Evolutionary conservation across 1,140 invertebrate species (phyloP), one percentile per base, ranked within the genome.

Genomic region (Vanessa atalanta): DNA sequence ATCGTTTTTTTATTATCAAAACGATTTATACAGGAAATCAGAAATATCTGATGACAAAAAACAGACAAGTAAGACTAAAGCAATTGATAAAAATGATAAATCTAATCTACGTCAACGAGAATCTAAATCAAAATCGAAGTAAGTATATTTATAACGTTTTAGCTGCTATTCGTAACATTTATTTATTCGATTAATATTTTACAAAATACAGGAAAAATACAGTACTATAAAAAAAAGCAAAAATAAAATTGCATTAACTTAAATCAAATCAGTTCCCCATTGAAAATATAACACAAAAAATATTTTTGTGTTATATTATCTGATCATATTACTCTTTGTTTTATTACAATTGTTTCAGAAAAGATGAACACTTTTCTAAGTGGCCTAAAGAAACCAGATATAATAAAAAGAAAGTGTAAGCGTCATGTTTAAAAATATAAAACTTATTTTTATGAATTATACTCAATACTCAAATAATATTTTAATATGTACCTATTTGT

Each of bases 401-500:
- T 48, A 48, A 31, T 16, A 67, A 53, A 67, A 20, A 67, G 26
- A 51, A 67, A 67, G 48, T n/a, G 48, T 51, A 67, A 67, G 47
- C 51, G 20, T 43, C 37, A 11, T 1, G 37, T 4, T 0, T 31
- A 31, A 31, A 31, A 31, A 31, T 31, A 31, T 31, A 31, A 31
- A 31, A 31, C 26, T 6, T 31, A 31, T 31, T 31, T 31, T 3
- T 31, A 6, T 2, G 26, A 31, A 31, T 3, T 31, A n/a, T n/a
- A n/a, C n/a, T n/a, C n/a, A n/a, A n/a, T n/a, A 31, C 26, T 31
- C 26, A 31, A 31, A 31, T 31, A 31, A 31, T 31, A 31, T 31
- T 31, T 31, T 0, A 31, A 31, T 31, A 31, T 6, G 26, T 4
- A 31, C 6, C 20, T 31, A 31, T 31, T 31, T 31, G 6, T 31